Base-by-base conservation (phyloP, 1,140 invertebrate genomes). In the Wasmannia auropunctata region DNA sequence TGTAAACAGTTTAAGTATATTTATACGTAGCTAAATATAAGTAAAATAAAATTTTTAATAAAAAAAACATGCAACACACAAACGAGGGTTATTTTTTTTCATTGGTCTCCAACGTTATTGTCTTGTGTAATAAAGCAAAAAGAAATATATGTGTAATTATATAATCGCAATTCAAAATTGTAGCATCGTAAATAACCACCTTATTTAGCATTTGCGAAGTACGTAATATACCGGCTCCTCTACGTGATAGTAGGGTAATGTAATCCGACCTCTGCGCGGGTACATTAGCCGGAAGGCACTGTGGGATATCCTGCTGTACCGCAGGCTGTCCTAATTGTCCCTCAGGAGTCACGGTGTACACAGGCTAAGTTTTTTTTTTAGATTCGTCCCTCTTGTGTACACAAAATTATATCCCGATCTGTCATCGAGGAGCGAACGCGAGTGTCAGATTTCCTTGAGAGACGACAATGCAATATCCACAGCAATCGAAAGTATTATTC, bases 371-470 rank as follows among this genome's bases (percentile, higher is more conserved):
- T 84, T 89, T 90, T 88, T n/a, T 90, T 90, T 90, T 70, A 54
- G n/a, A 37, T 81, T 81, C 31, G 46, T 43, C 58, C 58, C 69
- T 79, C 28, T 58, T 75, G 72, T 90, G 75, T 85, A 90, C 88
- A 90, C 62, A 90, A 87, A 90, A 90, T 90, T 90, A 90, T 80
- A 87, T 80, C 74, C 60, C 86, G 75, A 89, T 89, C 77, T 88
- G 85, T 89, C 85, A 87, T 65, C 51, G 60, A 62, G 46, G 31
- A 56, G 31, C 60, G 56, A 75, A 63, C 49, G 51, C 58, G 63
- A 87, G 76, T 89, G 58, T 89, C 63, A 46, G 37, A 72, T 89
- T 89, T 60, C 88, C 7, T 40, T 46, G 19, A 19, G 43, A 76
- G 19, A 49, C 1, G 2, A 67, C 8, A 22, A 22, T 25, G 22